A percentile compares a stretch with the other conserved stretches of the same genome.
Evolutionary conservation across 2,888 invertebrate genomes (phyloP).

Genomic region (Cyclophora punctaria): DNA sequence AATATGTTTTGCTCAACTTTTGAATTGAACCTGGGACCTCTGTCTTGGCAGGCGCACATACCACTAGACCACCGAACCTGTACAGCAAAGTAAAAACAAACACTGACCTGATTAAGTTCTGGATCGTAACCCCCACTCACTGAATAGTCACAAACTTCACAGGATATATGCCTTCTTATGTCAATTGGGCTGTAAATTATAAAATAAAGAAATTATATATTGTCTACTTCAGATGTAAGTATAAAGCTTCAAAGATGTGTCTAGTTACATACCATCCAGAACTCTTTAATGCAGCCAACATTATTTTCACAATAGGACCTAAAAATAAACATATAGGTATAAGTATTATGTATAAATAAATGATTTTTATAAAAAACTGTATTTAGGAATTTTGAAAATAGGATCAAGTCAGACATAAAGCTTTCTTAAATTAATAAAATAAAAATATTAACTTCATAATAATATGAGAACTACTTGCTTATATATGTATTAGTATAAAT

Average conservation of each 20-base stretch:
- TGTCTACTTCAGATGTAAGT: conserved; percentile 1
- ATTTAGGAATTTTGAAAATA: too few species aligned
- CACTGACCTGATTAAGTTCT: conserved; percentile 82
- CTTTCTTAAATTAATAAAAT: too few species aligned
- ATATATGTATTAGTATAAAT: too few species aligned
- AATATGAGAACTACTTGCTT: too few species aligned
- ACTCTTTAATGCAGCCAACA: conserved; percentile 88
- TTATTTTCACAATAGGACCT: conserved; percentile 87
- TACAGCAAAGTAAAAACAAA: too few species aligned
- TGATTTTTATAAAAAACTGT: too few species aligned
- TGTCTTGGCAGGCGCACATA: too few species aligned
- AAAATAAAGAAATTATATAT: not conserved
- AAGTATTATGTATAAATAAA: not conserved
- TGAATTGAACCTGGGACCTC: not conserved
- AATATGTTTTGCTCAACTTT: not conserved
- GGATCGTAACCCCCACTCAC: conserved; percentile 96
- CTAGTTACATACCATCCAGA: conserved; percentile 81
- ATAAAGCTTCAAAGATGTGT: not conserved
- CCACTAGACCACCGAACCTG: too few species aligned
- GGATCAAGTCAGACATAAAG: too few species aligned
- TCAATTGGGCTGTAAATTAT: conserved; percentile 81
- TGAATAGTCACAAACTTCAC: conserved; percentile 89
- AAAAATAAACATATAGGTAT: conserved; percentile 17
- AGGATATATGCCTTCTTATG: conserved; percentile 90
- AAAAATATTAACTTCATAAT: too few species aligned